A percentile compares a stretch with the other conserved stretches of the same genome.
phyloP scores from a whole-genome alignment of 2,113 vertebrate species.

The Cygnus atratus region DNA sequence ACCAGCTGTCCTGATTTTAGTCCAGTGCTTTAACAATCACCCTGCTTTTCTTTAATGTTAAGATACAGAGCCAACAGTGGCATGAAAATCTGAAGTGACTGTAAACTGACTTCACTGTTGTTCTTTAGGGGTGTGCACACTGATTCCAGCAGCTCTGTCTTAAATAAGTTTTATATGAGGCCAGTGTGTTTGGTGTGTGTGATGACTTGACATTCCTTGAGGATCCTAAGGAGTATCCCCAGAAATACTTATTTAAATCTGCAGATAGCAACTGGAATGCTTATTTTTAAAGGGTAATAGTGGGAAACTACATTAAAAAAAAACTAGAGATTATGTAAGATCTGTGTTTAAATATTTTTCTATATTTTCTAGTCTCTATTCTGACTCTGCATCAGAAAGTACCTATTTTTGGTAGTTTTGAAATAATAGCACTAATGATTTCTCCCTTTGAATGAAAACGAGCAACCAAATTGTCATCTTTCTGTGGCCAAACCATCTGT shows the following conservation, averaged over 20 bases:
- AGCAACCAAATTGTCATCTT: background rate
- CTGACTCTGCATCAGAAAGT: background rate
- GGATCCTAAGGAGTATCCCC: background rate
- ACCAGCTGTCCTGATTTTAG: background rate
- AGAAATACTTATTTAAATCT: background rate
- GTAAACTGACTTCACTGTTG: background rate
- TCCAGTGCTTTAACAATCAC: background rate
- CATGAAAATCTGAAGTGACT: background rate
- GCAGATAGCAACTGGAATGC: background rate
- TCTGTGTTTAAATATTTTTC: background rate
- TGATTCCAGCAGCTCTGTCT: background rate
- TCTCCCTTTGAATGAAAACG: background rate
- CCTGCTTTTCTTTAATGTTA: background rate
- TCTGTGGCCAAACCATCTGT: background rate
- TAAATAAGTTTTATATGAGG: background rate
- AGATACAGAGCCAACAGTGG: background rate
- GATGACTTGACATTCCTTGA: background rate
- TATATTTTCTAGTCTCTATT: rapidly evolving
- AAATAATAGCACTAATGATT: background rate
- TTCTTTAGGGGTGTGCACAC: background rate
- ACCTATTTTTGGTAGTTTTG: background rate
- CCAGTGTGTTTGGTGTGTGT: background rate
- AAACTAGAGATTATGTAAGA: background rate
- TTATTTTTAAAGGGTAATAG: rapidly evolving
- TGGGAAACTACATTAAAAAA: background rate